Conservation (phyloP, 2,113 vertebrate genomes). For the Cynocephalus volans region DNA sequence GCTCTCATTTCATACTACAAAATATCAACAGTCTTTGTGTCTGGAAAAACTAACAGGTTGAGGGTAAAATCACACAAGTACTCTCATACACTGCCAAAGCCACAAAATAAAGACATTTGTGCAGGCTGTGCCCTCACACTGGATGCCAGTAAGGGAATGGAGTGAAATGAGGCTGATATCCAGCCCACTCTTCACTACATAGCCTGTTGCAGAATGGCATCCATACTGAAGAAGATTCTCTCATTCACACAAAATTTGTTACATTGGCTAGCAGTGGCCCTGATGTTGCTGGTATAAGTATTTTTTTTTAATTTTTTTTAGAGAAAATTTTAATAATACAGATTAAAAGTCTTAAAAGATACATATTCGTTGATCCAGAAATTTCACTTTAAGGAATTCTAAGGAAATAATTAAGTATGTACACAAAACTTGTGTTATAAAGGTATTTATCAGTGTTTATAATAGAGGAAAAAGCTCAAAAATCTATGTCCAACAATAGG, state of each 20-base stretch:
- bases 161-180: not conserved
- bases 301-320: not conserved
- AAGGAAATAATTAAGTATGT: conserved; percentile 30
- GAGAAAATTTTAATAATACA: conserved; percentile 16
- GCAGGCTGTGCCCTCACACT: not conserved
- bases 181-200: not conserved
- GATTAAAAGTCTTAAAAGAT: conserved; percentile 61
- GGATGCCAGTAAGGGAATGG: not conserved
- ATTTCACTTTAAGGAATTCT: conserved; percentile 51
- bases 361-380: conserved; percentile 3
- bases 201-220: not conserved
- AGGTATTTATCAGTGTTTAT: conserved; percentile 34
- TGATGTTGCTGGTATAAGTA: not conserved
- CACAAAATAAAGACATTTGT: not conserved
- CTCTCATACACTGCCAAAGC: not conserved
- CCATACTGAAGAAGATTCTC: not conserved
- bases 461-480: conserved; percentile 48
- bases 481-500: not conserved
- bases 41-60: not conserved
- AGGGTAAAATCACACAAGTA: not conserved
- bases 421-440: conserved; percentile 1
- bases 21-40: not conserved
- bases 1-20: not conserved
- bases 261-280: not conserved
- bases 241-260: not conserved